These are phyloP conservation scores for Cyrtonyx montezumae DNA, from an alignment of 2,113 vertebrate species.

Conservation along the genomic window DNA sequence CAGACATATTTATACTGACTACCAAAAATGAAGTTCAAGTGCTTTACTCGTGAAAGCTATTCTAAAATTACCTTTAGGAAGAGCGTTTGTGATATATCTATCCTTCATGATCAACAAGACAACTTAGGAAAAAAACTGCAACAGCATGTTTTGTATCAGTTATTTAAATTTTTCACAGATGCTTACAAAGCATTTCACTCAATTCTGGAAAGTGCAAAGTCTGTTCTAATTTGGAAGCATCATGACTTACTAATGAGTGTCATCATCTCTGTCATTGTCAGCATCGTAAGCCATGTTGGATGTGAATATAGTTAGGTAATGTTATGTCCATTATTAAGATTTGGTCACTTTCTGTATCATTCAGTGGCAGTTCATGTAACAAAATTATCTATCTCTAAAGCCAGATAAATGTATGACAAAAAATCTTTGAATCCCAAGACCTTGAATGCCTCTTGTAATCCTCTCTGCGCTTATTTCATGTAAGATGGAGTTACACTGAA, in stretches of 20 bases:
- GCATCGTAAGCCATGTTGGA: accelerated
- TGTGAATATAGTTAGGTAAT: neutral
- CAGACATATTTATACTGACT: neutral
- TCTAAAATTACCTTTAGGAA: neutral
- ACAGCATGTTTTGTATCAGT: accelerated
- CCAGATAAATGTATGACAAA: neutral
- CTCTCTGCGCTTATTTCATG: neutral
- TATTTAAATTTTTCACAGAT: neutral
- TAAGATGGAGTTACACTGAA: neutral
- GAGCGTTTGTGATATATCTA: neutral
- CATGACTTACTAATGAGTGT: neutral
- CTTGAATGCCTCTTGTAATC: neutral
- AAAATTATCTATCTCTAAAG: neutral
- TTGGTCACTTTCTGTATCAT: neutral
- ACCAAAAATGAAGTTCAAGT: neutral
- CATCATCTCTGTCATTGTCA: neutral
- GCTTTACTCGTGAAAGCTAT: neutral
- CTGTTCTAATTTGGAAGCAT: neutral
- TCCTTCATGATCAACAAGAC: neutral
- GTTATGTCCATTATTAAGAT: neutral
- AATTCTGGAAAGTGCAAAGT: neutral
- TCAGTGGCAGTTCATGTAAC: neutral
- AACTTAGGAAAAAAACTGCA: neutral
- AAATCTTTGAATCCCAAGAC: neutral
- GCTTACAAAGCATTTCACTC: neutral